These are phyloP conservation scores for Sinosuthora webbiana DNA, from an alignment of 2,113 vertebrate species.

Conservation along the genomic window DNA sequence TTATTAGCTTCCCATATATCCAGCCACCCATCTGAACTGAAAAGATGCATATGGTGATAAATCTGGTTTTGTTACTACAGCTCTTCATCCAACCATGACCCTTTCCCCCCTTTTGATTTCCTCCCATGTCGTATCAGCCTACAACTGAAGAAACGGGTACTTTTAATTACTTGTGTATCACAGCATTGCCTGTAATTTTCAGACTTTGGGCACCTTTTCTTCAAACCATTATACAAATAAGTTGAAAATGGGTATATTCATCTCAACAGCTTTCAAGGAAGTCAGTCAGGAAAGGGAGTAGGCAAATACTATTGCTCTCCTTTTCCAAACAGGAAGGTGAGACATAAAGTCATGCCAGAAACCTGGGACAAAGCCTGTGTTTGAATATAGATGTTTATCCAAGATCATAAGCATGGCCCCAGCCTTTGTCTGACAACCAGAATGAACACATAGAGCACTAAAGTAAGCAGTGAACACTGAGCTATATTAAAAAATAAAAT, in stretches of 20 bases:
- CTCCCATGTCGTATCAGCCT: background rate
- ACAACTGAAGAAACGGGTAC: background rate
- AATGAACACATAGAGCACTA: background rate
- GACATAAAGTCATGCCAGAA: background rate
- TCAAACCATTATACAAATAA: background rate
- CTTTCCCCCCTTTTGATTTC: background rate
- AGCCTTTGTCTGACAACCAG: background rate
- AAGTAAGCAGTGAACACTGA: conserved; percentile 1
- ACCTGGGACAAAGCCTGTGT: background rate
- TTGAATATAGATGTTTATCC: background rate
- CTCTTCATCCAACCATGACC: background rate
- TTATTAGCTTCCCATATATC: background rate
- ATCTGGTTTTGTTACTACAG: background rate
- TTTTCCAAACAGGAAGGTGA: background rate
- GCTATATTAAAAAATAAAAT: background rate
- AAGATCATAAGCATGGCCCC: background rate
- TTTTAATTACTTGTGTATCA: background rate
- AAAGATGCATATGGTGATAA: background rate
- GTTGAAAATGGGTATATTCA: background rate
- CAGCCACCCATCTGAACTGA: background rate
- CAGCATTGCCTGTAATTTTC: background rate
- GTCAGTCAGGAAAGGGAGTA: background rate
- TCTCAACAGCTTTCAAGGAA: background rate
- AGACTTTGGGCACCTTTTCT: background rate
- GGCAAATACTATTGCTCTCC: background rate